Conservation (phyloP, 53 echinoderm and acorn worm genomes). For the Mesocentrotus franciscanus region DNA sequence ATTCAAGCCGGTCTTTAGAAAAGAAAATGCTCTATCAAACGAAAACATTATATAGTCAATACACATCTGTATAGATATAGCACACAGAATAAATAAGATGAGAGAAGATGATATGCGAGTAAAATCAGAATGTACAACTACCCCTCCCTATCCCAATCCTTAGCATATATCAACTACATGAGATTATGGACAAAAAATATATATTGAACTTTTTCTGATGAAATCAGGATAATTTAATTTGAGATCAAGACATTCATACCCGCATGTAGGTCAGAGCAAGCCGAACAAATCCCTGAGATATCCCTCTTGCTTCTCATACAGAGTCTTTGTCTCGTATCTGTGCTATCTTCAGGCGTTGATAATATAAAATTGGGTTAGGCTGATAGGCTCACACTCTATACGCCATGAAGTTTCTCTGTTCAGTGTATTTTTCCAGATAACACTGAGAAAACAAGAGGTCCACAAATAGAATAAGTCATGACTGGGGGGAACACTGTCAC, state of each 20-base stretch:
- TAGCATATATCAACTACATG: not conserved
- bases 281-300: not conserved
- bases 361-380: constrained; percentile 51
- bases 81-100: not conserved
- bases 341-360: constrained; percentile 41
- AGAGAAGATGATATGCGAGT: not conserved
- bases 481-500: constrained; percentile 52
- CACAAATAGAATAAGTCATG: constrained; percentile 22
- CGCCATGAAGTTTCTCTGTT: not conserved
- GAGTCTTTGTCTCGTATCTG: constrained; percentile 41
- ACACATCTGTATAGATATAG: not conserved
- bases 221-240: constrained; percentile 50
- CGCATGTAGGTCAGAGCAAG: constrained; percentile 27
- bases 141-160: not conserved
- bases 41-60: not conserved
- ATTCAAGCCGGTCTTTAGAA: too few species aligned
- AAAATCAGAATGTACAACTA: not conserved
- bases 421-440: constrained; percentile 53
- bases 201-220: constrained; percentile 48
- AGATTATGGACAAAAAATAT: constrained; percentile 26
- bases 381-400: constrained; percentile 42
- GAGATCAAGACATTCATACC: constrained; percentile 42
- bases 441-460: constrained; percentile 48
- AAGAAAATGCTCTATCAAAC: not conserved
- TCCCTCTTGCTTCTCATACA: not conserved